phyloP scores from a whole-genome alignment of 2,113 vertebrate species.

The Cheilinus undulatus region DNA sequence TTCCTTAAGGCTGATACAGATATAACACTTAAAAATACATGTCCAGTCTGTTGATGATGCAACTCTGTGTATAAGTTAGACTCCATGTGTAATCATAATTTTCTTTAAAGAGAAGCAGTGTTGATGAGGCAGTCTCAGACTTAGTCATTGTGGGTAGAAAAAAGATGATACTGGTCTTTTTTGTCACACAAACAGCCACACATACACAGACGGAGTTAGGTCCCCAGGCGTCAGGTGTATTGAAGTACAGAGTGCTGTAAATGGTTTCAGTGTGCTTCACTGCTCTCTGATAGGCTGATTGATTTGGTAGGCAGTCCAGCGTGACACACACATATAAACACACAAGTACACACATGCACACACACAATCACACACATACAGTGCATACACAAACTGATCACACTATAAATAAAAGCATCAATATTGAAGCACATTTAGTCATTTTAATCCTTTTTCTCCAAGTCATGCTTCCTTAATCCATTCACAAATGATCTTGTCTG shows the following conservation, averaged over 20 bases:
- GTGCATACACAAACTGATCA: slow-evolving; percentile 13
- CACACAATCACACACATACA: slow-evolving; percentile 2
- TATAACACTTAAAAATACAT: background rate
- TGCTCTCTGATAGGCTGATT: slow-evolving; percentile 70
- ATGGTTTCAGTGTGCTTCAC: slow-evolving; percentile 69
- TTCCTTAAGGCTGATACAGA: background rate
- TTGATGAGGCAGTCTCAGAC: background rate
- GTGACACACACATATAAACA: slow-evolving; percentile 36
- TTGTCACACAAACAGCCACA: slow-evolving; percentile 6
- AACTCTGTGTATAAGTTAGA: background rate
- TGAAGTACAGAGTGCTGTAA: slow-evolving; percentile 67
- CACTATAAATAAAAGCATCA: slow-evolving; percentile 48
- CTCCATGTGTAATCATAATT: too few relatives aligned
- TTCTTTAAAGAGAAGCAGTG: too few relatives aligned
- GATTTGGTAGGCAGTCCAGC: slow-evolving; percentile 55
- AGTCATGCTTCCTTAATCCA: background rate
- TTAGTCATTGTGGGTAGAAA: slow-evolving; percentile 8
- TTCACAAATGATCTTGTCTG: background rate
- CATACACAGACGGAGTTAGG: slow-evolving; percentile 9
- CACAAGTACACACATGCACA: slow-evolving; percentile 22
- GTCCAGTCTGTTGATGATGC: background rate
- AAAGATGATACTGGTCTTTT: slow-evolving; percentile 7
- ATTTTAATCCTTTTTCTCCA: slow-evolving; percentile 4
- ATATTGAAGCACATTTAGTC: slow-evolving; percentile 50
- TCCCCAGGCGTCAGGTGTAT: slow-evolving; percentile 60